These are phyloP conservation scores for Cyphomyrus plagiostoma DNA, from an alignment of 2,113 vertebrate genomes.

Conservation along the genomic window DNA sequence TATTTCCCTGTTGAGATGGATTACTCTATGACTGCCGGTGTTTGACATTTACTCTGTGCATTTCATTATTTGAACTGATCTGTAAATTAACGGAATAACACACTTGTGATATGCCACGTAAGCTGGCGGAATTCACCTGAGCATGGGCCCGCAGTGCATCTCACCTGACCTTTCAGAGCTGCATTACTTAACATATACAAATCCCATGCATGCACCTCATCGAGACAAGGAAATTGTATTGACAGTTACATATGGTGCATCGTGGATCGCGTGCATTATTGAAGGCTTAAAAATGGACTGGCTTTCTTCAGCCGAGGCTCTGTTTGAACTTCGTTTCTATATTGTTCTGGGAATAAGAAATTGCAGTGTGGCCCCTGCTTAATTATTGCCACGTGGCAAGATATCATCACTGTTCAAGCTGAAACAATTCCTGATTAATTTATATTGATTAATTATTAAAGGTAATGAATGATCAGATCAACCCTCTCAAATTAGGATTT, in stretches of 20 bases:
- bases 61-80: slow-evolving; percentile 73
- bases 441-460: slow-evolving; percentile 25
- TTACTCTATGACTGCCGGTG: slow-evolving; percentile 53
- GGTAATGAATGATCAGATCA: slow-evolving; percentile 19
- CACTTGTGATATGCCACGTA: slow-evolving; percentile 27
- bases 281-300: slow-evolving; percentile 58
- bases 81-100: slow-evolving; percentile 57
- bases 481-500: slow-evolving; percentile 20
- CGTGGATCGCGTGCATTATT: slow-evolving; percentile 63
- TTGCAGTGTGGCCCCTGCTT: slow-evolving; percentile 36
- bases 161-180: slow-evolving; percentile 63
- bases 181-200: slow-evolving; percentile 59
- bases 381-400: slow-evolving; percentile 48
- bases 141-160: slow-evolving; percentile 52
- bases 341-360: slow-evolving; percentile 35
- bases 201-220: slow-evolving; percentile 48
- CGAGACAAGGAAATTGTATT: slow-evolving; percentile 59
- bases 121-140: slow-evolving; percentile 36
- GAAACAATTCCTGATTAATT: slow-evolving; percentile 27
- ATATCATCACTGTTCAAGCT: slow-evolving; percentile 28
- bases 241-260: slow-evolving; percentile 66
- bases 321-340: slow-evolving; percentile 33
- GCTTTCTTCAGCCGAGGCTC: slow-evolving; percentile 41
- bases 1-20: slow-evolving; percentile 63
- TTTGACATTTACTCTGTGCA: slow-evolving; percentile 72